phyloP scores from a whole-genome alignment of 2,888 invertebrate genomes.

The Bombylius discolor region DNA sequence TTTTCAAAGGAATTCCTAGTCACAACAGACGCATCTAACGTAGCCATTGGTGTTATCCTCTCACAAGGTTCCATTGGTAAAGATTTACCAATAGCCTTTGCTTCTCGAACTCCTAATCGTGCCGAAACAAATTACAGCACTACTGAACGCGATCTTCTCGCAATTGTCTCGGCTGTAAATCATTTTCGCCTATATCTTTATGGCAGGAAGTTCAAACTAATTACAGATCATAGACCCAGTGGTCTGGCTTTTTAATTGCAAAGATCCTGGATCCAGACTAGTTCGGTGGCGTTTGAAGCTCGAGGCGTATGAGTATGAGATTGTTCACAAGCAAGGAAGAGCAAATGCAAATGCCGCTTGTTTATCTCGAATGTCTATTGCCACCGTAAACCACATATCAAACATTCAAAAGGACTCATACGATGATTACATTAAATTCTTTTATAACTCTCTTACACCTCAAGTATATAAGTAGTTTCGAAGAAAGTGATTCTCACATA shows the following conservation, averaged over 20 bases:
- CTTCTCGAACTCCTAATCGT: constrained; percentile 16
- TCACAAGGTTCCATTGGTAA: background rate
- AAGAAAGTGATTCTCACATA: too few relatives aligned
- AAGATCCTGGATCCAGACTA: constrained; percentile 17
- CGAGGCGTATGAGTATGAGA: constrained; percentile 19
- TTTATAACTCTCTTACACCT: too few relatives aligned
- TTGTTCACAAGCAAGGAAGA: constrained; percentile 17
- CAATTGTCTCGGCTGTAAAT: constrained; percentile 16
- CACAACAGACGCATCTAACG: background rate
- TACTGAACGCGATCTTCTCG: constrained; percentile 18
- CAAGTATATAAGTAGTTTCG: too few relatives aligned
- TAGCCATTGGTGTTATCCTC: background rate
- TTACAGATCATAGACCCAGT: constrained; percentile 22
- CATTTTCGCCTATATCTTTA: constrained; percentile 21
- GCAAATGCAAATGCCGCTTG: constrained; percentile 22
- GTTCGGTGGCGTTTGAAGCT: constrained; percentile 20
- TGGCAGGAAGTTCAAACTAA: constrained; percentile 18
- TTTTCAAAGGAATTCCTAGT: background rate
- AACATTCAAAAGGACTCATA: too few relatives aligned
- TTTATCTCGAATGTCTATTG: constrained; percentile 12
- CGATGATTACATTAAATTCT: too few relatives aligned
- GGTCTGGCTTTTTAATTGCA: constrained; percentile 14
- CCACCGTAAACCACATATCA: too few relatives aligned
- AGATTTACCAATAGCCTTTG: constrained; percentile 16
- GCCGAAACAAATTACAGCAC: constrained; percentile 15